Percentiles rank a stretch among this genome's conserved stretches.
Conservation (phyloP, 2,113 vertebrate genomes). For the Catharus bicknelli region DNA sequence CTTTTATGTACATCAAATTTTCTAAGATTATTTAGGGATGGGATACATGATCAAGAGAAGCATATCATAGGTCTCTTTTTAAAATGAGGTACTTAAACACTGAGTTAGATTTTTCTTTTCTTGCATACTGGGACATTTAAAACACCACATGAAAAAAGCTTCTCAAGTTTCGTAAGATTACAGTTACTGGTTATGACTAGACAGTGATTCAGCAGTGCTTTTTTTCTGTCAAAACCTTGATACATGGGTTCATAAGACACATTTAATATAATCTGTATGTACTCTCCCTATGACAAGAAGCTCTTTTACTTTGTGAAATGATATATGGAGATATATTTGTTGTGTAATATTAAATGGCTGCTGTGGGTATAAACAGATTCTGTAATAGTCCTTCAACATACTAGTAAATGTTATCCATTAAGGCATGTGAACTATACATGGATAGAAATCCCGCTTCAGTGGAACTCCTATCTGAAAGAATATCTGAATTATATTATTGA, state of each 20-base stretch:
- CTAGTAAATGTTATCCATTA: not conserved
- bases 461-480: not conserved
- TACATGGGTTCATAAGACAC: not conserved
- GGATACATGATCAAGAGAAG: not conserved
- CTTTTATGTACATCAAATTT: not conserved
- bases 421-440: not conserved
- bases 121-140: not conserved
- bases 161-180: conserved; percentile 17
- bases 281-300: not conserved
- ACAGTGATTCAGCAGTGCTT: conserved; percentile 26
- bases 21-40: not conserved
- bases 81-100: not conserved
- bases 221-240: not conserved
- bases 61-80: not conserved
- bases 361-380: not conserved
- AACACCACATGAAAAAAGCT: conserved; percentile 40
- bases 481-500: not conserved
- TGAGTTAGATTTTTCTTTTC: not conserved
- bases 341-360: not conserved
- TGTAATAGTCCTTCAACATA: not conserved
- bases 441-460: not conserved
- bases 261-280: not conserved
- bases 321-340: not conserved
- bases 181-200: not conserved
- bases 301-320: not conserved